Evolutionary conservation across 2,888 invertebrate species (phyloP).

Genomic region (Yponomeuta plumbellus): DNA sequence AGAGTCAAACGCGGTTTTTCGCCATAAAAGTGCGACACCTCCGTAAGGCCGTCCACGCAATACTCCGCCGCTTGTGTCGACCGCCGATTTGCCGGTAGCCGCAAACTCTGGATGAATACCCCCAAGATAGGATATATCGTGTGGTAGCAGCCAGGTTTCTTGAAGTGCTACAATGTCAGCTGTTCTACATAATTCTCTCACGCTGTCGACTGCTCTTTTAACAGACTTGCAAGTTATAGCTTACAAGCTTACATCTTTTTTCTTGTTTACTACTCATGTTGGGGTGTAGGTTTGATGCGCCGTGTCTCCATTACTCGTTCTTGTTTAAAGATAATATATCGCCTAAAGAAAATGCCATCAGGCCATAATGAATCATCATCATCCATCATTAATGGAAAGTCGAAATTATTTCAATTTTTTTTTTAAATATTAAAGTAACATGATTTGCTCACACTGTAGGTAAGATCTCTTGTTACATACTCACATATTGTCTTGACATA

Average conservation of each 20-base stretch:
- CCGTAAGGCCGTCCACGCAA: constrained; percentile 21
- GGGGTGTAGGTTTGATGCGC: neutral
- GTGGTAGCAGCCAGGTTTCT: constrained; percentile 28
- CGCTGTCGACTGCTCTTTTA: constrained; percentile 24
- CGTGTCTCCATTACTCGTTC: neutral
- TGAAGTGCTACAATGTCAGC: constrained; percentile 27
- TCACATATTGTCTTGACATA: no score
- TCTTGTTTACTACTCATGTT: neutral
- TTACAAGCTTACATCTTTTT: constrained; percentile 18
- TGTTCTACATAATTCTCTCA: constrained; percentile 22
- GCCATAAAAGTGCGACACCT: constrained; percentile 23
- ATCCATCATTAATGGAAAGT: no score
- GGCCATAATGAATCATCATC: constrained; percentile 24
- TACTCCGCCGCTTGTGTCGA: constrained; percentile 19
- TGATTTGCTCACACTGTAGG: no score
- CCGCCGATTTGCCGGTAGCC: constrained; percentile 17
- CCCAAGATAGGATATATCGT: constrained; percentile 23
- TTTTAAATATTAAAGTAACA: no score
- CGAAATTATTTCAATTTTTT: no score
- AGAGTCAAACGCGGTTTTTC: constrained; percentile 16
- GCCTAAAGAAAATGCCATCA: constrained; percentile 20
- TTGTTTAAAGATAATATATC: constrained; percentile 4
- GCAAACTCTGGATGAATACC: constrained; percentile 5
- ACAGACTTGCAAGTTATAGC: constrained; percentile 29
- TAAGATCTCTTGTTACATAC: no score